phyloP scores from a whole-genome alignment of 2,888 invertebrate genomes.

The Acanthococcus lagerstroemiae region DNA sequence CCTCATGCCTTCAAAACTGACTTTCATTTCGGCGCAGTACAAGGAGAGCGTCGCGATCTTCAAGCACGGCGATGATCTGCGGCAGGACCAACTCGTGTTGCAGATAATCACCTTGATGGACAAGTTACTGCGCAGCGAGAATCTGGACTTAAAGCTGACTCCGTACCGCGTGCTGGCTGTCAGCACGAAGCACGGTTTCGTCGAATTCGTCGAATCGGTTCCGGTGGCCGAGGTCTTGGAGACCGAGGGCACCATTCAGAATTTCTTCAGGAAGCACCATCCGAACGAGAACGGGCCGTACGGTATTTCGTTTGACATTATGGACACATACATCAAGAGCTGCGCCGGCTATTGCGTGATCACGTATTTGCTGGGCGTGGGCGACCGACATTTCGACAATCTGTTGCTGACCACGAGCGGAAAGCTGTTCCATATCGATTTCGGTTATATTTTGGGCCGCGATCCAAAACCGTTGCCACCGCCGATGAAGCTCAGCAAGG shows the following conservation, averaged over 20 bases:
- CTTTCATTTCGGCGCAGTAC: slow-evolving; percentile 72
- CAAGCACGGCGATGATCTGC: slow-evolving; percentile 92
- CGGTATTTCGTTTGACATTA: slow-evolving; percentile 84
- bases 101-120: slow-evolving; percentile 99
- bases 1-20: slow-evolving; percentile 84
- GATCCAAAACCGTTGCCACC: slow-evolving; percentile 99
- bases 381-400: slow-evolving; percentile 96
- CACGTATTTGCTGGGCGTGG: slow-evolving; percentile 93
- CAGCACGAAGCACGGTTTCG: slow-evolving; percentile 85
- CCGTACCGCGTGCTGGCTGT: slow-evolving; percentile 94
- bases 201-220: slow-evolving; percentile 88
- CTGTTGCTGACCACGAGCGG: slow-evolving; percentile 81
- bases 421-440: slow-evolving; percentile 92
- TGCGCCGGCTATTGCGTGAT: slow-evolving; percentile 97
- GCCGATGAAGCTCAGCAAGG: slow-evolving; percentile 96
- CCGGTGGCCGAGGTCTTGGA: slow-evolving; percentile 86
- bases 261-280: slow-evolving; percentile 82
- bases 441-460: slow-evolving; percentile 92
- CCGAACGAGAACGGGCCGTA: slow-evolving; percentile 79
- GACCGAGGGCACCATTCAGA: slow-evolving; percentile 79
- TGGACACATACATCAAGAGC: slow-evolving; percentile 93
- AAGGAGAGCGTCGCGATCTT: slow-evolving; percentile 90
- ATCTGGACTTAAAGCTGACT: slow-evolving; percentile 89
- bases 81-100: slow-evolving; percentile 93
- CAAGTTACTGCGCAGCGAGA: slow-evolving; percentile 82